A percentile compares a stretch with the other conserved stretches of the same genome.
Evolutionary conservation across 2,113 vertebrate species (phyloP).

Genomic region (Aramus guarauna): DNA sequence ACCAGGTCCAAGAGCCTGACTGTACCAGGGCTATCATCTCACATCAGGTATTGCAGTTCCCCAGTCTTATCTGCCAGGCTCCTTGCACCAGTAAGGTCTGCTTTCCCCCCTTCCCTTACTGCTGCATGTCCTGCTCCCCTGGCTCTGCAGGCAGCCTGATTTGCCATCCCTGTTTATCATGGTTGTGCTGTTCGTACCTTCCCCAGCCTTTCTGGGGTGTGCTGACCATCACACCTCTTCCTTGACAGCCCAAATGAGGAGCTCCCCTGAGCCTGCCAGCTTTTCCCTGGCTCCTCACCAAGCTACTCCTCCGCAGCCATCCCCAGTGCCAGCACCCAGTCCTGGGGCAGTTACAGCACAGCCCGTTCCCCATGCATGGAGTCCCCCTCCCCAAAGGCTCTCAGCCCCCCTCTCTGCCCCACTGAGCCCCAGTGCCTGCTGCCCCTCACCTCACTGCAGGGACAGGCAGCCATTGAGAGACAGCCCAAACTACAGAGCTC

Average conservation of each 20-base stretch:
- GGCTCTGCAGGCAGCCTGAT: neutral
- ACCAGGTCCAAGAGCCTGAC: neutral
- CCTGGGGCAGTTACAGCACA: neutral
- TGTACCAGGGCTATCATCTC: neutral
- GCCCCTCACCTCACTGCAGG: neutral
- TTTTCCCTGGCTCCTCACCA: neutral
- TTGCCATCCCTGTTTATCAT: neutral
- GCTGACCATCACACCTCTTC: neutral
- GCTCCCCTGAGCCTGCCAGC: neutral
- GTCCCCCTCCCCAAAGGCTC: neutral
- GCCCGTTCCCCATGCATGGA: rapidly evolving
- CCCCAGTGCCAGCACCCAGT: neutral
- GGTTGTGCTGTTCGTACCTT: neutral
- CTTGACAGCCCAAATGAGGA: neutral
- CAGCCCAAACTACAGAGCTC: neutral
- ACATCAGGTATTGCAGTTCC: neutral
- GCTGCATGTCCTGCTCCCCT: neutral
- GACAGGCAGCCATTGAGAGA: no score
- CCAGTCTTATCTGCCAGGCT: neutral
- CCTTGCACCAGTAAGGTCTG: neutral
- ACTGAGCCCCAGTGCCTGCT: neutral
- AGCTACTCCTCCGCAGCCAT: neutral
- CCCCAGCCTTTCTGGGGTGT: neutral
- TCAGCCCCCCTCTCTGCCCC: neutral
- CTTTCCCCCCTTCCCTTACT: neutral